Conservation (phyloP, 2,797 vertebrate genomes). For the Sebastes oblongus region DNA sequence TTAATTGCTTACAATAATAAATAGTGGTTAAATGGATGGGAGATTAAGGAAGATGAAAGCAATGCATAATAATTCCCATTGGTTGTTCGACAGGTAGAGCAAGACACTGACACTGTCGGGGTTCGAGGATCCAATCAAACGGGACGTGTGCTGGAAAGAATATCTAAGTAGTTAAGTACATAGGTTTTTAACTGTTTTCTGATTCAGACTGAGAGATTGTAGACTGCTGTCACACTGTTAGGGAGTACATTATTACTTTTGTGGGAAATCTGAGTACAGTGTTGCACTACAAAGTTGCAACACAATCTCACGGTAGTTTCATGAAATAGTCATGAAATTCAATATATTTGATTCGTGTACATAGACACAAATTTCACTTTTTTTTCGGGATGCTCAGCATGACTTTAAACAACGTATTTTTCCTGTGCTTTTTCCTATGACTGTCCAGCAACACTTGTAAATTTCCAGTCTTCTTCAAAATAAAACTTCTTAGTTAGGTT, state of each 20-base stretch:
- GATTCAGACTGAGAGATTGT: background rate
- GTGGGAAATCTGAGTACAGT: background rate
- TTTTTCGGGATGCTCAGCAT: too few relatives aligned
- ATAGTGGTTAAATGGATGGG: conserved; percentile 30
- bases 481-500: too few relatives aligned
- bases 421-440: too few relatives aligned
- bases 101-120: background rate
- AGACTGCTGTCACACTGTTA: background rate
- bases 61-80: conserved; percentile 4
- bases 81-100: conserved; percentile 4
- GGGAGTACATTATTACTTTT: background rate
- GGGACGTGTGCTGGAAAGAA: background rate
- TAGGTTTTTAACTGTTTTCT: background rate
- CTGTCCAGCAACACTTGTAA: too few relatives aligned
- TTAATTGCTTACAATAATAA: conserved; percentile 45
- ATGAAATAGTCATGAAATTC: too few relatives aligned
- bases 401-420: too few relatives aligned
- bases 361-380: too few relatives aligned
- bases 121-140: conserved; percentile 2
- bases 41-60: conserved; percentile 23
- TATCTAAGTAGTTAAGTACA: background rate
- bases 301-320: background rate
- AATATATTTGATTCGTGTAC: too few relatives aligned
- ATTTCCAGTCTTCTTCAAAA: too few relatives aligned
- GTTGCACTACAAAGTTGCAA: background rate